These are phyloP conservation scores for Brachionus paranguensis DNA, from an alignment of 1,140 invertebrate species.

Conservation along the genomic window DNA sequence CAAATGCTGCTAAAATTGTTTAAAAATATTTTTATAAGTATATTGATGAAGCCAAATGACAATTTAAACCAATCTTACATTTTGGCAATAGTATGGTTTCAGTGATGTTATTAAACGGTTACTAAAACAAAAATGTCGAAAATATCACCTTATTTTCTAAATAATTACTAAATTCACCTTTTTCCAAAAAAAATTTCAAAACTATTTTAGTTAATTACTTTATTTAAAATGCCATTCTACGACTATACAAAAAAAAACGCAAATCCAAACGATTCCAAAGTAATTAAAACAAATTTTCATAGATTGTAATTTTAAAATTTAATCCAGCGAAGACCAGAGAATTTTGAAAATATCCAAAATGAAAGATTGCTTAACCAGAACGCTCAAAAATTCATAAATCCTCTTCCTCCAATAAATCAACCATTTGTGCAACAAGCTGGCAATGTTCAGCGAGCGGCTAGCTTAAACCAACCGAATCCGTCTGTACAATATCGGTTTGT, in stretches of 20 bases:
- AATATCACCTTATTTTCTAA: background rate
- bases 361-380: background rate
- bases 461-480: background rate
- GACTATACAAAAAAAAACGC: conserved; percentile 5
- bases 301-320: background rate
- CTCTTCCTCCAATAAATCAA: background rate
- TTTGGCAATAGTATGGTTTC: background rate
- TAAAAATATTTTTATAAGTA: background rate
- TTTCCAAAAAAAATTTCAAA: background rate
- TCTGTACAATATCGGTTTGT: background rate
- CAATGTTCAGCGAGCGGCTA: background rate
- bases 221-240: background rate
- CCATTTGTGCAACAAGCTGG: background rate
- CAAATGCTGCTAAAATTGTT: background rate
- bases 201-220: background rate
- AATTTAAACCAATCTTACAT: background rate
- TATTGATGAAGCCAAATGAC: background rate
- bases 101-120: background rate
- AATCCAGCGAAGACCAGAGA: background rate
- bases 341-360: background rate
- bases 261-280: background rate
- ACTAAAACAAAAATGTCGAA: conserved; percentile 7
- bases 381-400: background rate
- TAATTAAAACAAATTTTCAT: background rate
- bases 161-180: background rate